Base-by-base conservation (phyloP, 2,797 vertebrate species). In the Sphenodon punctatus region DNA sequence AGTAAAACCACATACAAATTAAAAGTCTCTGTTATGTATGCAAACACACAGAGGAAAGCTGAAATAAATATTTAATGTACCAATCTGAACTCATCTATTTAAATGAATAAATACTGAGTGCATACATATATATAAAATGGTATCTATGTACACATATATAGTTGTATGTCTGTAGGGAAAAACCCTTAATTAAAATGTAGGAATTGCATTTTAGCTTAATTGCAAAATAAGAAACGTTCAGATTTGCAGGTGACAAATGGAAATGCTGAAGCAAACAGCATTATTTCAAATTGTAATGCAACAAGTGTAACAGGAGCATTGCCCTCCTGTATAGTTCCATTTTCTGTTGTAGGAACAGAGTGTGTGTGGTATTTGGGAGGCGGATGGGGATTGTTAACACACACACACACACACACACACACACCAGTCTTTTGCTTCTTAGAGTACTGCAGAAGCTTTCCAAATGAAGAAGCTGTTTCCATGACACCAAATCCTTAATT, bases 391-490 rank as follows among this genome's bases (percentile, higher is more conserved):
- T 58, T 67, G 66, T 75, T 42, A 7, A 8, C 3, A 5, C 55
- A 79, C 67, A 53, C 81, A 45, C 86, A 39, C 42, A 59, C 75
- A 8, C 3, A 5, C 55, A 79, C 67, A 53, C 81, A 45, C 86
- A 39, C 42, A 59, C 75, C 65, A 58, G 63, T 67, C 87, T 81
- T 91, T 67, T 83, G 85, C 87, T 90, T 82, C 88, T 89, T 87
- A 61, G 8, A 38, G 89, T 88, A 85, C 80, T 6, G 92, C 90
- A 94, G 93, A 91, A 80, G 93, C 80, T 93, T 95, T 95, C 93
- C 94, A 95, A 96, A 94, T 89, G 94, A 95, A 91, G 91, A 93
- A 92, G 89, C 94, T 89, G 95, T 96, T 95, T 95, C 95, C 93
- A 95, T 96, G 95, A 95, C 95, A 95, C 91, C 94, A 94, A 94